phyloP scores from a whole-genome alignment of 2,888 invertebrate species.

The Andrena dorsata region DNA sequence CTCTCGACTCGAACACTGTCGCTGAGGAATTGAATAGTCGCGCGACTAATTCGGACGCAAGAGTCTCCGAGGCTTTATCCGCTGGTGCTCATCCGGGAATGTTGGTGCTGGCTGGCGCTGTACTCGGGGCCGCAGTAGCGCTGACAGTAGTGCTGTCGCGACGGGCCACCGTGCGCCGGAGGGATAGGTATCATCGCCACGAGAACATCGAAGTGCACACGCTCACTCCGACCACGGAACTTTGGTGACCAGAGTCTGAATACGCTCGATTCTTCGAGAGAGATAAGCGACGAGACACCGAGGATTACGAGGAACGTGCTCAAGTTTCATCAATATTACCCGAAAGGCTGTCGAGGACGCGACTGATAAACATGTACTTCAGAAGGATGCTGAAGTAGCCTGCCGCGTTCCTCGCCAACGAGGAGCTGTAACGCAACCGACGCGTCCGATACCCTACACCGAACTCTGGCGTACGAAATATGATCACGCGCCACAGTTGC shows the following conservation, averaged over 20 bases:
- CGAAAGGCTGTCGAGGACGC: slow-evolving; percentile 60
- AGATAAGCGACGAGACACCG: slow-evolving; percentile 79
- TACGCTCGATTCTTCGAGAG: slow-evolving; percentile 66
- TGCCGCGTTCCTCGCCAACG: not conserved
- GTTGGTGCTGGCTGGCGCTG: slow-evolving; percentile 87
- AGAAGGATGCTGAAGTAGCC: slow-evolving; percentile 47
- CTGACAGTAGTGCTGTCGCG: slow-evolving; percentile 85
- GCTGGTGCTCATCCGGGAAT: slow-evolving; percentile 86
- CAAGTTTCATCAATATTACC: slow-evolving; percentile 83
- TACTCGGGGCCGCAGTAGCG: slow-evolving; percentile 87
- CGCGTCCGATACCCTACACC: not conserved
- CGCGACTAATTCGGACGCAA: slow-evolving; percentile 78
- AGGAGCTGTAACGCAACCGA: not conserved
- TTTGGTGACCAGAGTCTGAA: slow-evolving; percentile 88
- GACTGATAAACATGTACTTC: slow-evolving; percentile 48
- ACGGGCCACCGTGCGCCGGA: slow-evolving; percentile 80
- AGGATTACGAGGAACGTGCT: slow-evolving; percentile 39
- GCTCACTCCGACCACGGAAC: slow-evolving; percentile 88
- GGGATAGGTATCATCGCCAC: slow-evolving; percentile 79
- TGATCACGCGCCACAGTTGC: no score
- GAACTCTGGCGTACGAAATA: no score
- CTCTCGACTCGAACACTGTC: slow-evolving; percentile 74
- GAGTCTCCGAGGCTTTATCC: slow-evolving; percentile 75
- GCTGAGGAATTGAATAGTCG: slow-evolving; percentile 79
- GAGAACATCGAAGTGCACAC: slow-evolving; percentile 88